Evolutionary conservation across 2,888 invertebrate species (phyloP).

Genomic region (Aspidiotus rigidus): DNA sequence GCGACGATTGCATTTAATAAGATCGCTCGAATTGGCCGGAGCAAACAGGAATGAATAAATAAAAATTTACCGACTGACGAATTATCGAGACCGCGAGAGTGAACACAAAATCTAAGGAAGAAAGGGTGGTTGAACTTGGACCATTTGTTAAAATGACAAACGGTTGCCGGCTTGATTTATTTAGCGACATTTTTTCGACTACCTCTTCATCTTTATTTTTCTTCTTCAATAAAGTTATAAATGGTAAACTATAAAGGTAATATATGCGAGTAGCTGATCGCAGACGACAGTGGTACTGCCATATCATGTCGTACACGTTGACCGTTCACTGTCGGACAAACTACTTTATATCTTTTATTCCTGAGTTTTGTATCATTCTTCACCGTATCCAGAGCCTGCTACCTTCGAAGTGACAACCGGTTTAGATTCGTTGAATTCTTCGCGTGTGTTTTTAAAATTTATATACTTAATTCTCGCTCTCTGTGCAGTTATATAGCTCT

Average conservation of each 20-base stretch:
- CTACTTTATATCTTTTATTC: neutral
- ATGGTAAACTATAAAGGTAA: constrained; percentile 33
- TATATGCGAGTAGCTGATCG: constrained; percentile 32
- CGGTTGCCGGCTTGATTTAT: constrained; percentile 29
- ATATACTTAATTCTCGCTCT: neutral
- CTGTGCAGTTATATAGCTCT: constrained; percentile 13
- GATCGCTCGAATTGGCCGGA: neutral
- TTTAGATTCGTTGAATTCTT: constrained; percentile 19
- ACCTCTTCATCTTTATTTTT: constrained; percentile 20
- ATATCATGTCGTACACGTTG: constrained; percentile 32
- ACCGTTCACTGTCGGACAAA: constrained; percentile 17
- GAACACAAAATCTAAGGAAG: neutral
- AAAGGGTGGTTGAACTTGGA: constrained; percentile 16
- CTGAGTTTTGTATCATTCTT: neutral
- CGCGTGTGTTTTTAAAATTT: constrained; percentile 14
- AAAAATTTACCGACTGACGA: constrained; percentile 1
- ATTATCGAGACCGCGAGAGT: constrained; percentile 8
- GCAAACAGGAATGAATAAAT: neutral
- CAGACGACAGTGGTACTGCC: constrained; percentile 31
- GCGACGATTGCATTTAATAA: constrained; percentile 2
- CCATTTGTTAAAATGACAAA: constrained; percentile 30
- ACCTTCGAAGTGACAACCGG: constrained; percentile 23
- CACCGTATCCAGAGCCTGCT: constrained; percentile 1
- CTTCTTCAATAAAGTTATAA: constrained; percentile 30
- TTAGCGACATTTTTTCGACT: constrained; percentile 31